These are phyloP conservation scores for Lathamus discolor DNA, from an alignment of 2,113 vertebrate species.

Conservation along the genomic window DNA sequence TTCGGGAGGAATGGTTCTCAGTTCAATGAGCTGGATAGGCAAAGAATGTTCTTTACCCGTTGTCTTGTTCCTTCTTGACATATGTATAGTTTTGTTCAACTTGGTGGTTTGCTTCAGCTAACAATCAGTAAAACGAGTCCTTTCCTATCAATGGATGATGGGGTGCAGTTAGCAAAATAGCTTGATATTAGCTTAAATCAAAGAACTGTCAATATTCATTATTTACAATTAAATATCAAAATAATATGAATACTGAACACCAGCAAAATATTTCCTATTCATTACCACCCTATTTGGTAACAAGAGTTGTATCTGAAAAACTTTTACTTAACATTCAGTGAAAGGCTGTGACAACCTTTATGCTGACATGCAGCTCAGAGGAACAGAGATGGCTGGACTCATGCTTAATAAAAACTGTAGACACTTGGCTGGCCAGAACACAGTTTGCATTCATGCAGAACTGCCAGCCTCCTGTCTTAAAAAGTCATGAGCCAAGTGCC, in stretches of 20 bases:
- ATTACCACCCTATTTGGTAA: background rate
- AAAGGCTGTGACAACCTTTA: background rate
- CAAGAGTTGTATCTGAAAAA: background rate
- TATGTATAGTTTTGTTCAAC: too few species aligned
- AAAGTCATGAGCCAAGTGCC: background rate
- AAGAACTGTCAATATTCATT: background rate
- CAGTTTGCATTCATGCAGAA: background rate
- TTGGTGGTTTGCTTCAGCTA: too few species aligned
- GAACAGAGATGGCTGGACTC: background rate
- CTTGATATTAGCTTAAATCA: background rate
- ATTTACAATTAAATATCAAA: background rate
- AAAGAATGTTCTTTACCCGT: too few species aligned
- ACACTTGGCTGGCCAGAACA: background rate
- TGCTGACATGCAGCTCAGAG: background rate
- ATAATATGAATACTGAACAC: background rate
- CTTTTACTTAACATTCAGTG: background rate
- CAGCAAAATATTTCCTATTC: background rate
- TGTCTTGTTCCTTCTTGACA: too few species aligned
- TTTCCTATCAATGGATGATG: background rate
- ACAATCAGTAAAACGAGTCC: too few species aligned
- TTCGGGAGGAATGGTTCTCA: too few species aligned
- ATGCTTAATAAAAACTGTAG: background rate
- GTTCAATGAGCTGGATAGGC: too few species aligned
- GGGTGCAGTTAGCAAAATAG: background rate
- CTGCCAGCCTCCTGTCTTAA: background rate